Evolutionary conservation across 2,888 invertebrate genomes (phyloP).

Genomic region (Phengaris arion): DNA sequence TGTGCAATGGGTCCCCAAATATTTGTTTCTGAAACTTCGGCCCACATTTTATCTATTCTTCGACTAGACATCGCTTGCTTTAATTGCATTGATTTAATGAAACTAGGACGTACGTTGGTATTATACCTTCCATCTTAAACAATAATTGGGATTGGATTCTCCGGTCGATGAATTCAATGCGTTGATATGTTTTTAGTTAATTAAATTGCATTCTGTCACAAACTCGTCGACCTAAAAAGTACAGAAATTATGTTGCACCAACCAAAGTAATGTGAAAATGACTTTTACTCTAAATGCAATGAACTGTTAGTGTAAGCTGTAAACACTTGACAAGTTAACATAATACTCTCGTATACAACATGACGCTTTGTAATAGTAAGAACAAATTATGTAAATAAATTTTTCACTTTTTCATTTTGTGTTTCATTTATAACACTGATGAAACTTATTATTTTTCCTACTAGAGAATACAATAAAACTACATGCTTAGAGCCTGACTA

Average conservation of each 20-base stretch:
- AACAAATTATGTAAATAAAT: constrained; percentile 33
- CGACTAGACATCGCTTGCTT: background rate
- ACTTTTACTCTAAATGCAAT: constrained; percentile 24
- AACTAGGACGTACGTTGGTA: background rate
- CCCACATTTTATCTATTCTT: background rate
- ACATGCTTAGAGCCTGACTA: no score
- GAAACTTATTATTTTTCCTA: background rate
- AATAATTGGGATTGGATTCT: background rate
- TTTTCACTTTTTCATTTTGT: constrained; percentile 28
- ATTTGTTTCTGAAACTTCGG: constrained; percentile 6
- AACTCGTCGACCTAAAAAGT: background rate
- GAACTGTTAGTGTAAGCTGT: constrained; percentile 1
- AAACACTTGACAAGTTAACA: background rate
- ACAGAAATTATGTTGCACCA: background rate
- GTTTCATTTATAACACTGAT: background rate
- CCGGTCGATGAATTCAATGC: background rate
- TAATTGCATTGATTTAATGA: background rate
- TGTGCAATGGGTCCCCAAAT: constrained; percentile 21
- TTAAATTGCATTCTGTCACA: background rate
- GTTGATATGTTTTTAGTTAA: background rate
- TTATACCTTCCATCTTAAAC: background rate
- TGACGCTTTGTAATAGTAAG: constrained; percentile 29
- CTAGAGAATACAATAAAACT: background rate
- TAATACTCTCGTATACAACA: constrained; percentile 31
- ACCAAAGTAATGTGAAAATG: constrained; percentile 14